Base-by-base conservation (phyloP, 2,113 vertebrate species). In the Mohoua ochrocephala region DNA sequence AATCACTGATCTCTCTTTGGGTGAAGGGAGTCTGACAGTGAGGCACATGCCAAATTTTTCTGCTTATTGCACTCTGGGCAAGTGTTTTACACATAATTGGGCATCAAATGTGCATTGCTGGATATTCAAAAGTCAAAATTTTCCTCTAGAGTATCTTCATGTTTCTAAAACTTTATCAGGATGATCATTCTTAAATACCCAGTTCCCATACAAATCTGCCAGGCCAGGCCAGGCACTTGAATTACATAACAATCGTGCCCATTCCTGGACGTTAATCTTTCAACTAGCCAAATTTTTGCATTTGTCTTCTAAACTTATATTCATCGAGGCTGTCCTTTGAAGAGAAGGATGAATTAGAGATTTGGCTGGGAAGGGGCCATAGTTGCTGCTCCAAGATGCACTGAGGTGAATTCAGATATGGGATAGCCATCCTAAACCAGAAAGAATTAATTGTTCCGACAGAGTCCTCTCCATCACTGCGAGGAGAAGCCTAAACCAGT, bases 181-280 rank as follows among this genome's bases (percentile, higher is more conserved):
- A 60, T 68, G 52, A 50, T 87, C 3, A 68, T 68, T 61, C 27
- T 81, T 63, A 78, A 81, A 50, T 44, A 81, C 13, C 3, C 39
- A 70, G 9, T 64, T 95, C 37, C 41, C 15, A 47, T 4, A 63
- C 16, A 81, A 82, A 87, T 77, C 64, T 84, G 24, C 22, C 63
- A 64, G 44, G 41, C 22, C 63, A 64, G 44, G 41, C 18, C 47
- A 87, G 17, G 12, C 12, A 39, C 30, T 65, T 49, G 65, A 87
- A 39, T 59, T 22, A 15, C 2, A 7, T 26, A 49, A 53, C 11
- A 60, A 31, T 37, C 0, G 0, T 77, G 31, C 24, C 26, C 39
- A 23, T 77, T 74, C 42, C 31, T n/a, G 77, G 31, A 6, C 30
- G 47, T 54, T 80, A 59, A 39, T 75, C 33, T 91, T 57, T 18